Percentiles rank a stretch among this genome's conserved stretches.
phyloP scores from a whole-genome alignment of 2,113 vertebrate species.

The Zingel zingel region DNA sequence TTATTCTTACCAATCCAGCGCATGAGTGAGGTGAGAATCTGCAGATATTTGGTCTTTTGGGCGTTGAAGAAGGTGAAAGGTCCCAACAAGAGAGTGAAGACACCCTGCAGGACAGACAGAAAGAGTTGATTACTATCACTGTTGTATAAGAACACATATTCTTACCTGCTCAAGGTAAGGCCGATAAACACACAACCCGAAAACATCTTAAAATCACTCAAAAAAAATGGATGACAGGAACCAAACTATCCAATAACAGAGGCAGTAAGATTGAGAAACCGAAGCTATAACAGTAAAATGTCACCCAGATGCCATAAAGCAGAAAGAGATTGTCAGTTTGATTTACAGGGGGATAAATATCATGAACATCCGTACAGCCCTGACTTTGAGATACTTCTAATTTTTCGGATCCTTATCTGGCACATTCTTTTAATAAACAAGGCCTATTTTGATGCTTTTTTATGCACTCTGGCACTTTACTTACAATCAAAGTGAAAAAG shows the following conservation, averaged over 20 bases:
- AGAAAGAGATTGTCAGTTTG: not conserved
- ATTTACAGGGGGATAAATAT: not conserved
- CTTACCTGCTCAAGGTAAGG: too few species aligned
- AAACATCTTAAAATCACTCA: not conserved
- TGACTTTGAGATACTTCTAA: not conserved
- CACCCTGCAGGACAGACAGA: conserved; percentile 78
- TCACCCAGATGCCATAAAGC: not conserved
- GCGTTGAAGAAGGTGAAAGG: conserved; percentile 98
- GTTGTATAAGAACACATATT: too few species aligned
- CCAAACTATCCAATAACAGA: not conserved
- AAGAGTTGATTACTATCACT: not conserved
- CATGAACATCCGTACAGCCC: not conserved
- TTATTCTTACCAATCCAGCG: conserved; percentile 95
- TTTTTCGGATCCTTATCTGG: not conserved
- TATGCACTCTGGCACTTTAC: too few species aligned
- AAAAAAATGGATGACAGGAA: not conserved
- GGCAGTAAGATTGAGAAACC: not conserved
- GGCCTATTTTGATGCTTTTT: too few species aligned
- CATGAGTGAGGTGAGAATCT: conserved; percentile 97
- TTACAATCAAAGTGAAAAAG: too few species aligned
- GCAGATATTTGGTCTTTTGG: conserved; percentile 99
- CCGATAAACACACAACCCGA: not conserved
- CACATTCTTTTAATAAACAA: too few species aligned
- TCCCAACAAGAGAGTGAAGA: conserved; percentile 92
- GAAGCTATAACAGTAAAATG: not conserved